phyloP scores from a whole-genome alignment of 2,797 vertebrate species.

The Falco cherrug region DNA sequence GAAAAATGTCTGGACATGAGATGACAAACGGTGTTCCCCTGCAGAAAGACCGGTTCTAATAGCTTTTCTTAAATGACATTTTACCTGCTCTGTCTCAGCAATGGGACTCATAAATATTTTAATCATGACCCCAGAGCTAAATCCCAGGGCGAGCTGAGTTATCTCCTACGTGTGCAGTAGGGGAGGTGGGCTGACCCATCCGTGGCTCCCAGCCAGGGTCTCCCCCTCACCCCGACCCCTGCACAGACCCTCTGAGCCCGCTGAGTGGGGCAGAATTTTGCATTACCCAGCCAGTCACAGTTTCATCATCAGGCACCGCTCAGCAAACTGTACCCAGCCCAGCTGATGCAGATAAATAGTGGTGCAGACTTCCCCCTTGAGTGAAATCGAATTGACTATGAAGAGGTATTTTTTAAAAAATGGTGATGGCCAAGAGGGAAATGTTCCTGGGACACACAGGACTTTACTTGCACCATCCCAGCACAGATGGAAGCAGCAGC shows the following conservation, averaged over 20 bases:
- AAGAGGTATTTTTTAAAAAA: not conserved
- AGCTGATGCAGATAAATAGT: not conserved
- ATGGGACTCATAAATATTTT: not conserved
- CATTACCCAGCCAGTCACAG: not conserved
- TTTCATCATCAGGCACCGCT: not conserved
- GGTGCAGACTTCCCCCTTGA: not conserved
- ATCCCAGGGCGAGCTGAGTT: not conserved
- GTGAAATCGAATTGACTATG: not conserved
- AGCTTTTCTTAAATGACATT: not conserved
- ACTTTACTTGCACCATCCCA: not conserved
- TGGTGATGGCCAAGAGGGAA: not conserved
- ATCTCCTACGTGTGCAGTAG: fast-evolving
- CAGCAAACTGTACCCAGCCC: not conserved
- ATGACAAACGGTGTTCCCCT: not conserved
- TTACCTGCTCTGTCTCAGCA: not conserved
- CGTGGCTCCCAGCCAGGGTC: fast-evolving
- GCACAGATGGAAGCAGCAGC: not conserved
- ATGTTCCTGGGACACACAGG: not conserved
- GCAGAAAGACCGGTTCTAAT: not conserved
- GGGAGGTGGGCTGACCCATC: not conserved
- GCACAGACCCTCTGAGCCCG: fast-evolving
- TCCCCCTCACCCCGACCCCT: not conserved
- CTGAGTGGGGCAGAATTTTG: not conserved
- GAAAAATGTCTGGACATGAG: not conserved
- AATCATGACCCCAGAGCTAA: not conserved